Evolutionary conservation across 2,113 vertebrate species (phyloP).

Genomic region (Seriola quinqueradiata): DNA sequence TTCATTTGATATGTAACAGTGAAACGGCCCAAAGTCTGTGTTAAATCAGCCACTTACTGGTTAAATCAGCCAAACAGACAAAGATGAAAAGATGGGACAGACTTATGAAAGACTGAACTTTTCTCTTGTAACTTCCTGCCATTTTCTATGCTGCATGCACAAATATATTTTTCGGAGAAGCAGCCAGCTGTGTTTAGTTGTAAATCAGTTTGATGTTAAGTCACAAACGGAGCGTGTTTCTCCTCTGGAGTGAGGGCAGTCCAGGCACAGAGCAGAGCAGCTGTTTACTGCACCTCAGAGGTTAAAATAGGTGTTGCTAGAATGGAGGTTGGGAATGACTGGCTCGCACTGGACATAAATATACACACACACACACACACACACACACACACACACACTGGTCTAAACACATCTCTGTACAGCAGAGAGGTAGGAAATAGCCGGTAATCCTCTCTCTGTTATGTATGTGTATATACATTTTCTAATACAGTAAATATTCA

Average conservation of each 20-base stretch:
- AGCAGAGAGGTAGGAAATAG: not conserved
- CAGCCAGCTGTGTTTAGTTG: slow-evolving; percentile 4
- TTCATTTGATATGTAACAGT: slow-evolving; percentile 32
- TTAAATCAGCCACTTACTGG: not conserved
- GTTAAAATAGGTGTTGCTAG: slow-evolving; percentile 44
- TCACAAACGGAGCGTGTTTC: slow-evolving; percentile 11
- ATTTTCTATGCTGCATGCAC: not conserved
- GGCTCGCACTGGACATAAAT: slow-evolving; percentile 19
- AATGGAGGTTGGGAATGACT: slow-evolving; percentile 21
- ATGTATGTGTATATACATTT: too few relatives aligned
- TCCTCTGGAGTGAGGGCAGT: slow-evolving; percentile 7
- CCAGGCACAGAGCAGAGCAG: not conserved
- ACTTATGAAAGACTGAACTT: not conserved
- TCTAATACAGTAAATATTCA: too few relatives aligned
- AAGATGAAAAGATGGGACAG: slow-evolving; percentile 2
- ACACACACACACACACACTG: slow-evolving; percentile 9
- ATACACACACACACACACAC: slow-evolving; percentile 19
- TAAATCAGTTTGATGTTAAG: slow-evolving; percentile 32
- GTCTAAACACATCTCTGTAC: not conserved
- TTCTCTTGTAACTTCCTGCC: not conserved
- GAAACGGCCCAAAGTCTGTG: not conserved
- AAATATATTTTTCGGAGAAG: not conserved
- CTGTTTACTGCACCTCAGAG: slow-evolving; percentile 41
- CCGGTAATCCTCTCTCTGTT: too few relatives aligned
- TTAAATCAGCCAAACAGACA: slow-evolving; percentile 13